Percentiles rank a stretch among this genome's conserved stretches.
Evolutionary conservation across 1,140 invertebrate species (phyloP).

Genomic region (Orchesella cincta): DNA sequence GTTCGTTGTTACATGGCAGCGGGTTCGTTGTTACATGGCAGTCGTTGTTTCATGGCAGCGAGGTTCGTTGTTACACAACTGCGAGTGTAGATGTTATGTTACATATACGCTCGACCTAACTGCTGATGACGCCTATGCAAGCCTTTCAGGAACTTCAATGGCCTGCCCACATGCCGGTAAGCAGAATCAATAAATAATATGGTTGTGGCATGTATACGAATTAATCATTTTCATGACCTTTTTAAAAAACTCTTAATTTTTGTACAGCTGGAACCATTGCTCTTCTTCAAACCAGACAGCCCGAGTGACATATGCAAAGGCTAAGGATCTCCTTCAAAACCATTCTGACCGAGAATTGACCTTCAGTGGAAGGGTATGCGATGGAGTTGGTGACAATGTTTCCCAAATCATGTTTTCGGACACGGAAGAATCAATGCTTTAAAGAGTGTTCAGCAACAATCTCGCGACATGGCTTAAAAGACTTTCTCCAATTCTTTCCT

Average conservation of each 20-base stretch:
- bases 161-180: background rate
- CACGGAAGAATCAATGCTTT: slow-evolving; percentile 17
- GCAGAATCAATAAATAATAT: background rate
- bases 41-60: no score
- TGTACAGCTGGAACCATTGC: background rate
- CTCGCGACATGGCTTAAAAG: no score
- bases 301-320: background rate
- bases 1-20: no score
- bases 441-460: background rate
- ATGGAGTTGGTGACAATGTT: background rate
- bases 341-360: background rate
- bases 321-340: background rate
- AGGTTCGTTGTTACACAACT: no score
- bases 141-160: no score
- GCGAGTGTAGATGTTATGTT: no score
- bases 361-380: background rate
- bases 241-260: no score
- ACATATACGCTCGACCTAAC: no score
- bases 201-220: background rate
- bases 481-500: no score
- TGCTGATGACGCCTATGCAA: background rate
- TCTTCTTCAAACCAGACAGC: background rate
- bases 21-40: no score
- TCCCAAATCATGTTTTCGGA: slow-evolving; percentile 5
- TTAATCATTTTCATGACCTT: background rate